phyloP scores from a whole-genome alignment of 2,113 vertebrate species.

The Vulpes lagopus region DNA sequence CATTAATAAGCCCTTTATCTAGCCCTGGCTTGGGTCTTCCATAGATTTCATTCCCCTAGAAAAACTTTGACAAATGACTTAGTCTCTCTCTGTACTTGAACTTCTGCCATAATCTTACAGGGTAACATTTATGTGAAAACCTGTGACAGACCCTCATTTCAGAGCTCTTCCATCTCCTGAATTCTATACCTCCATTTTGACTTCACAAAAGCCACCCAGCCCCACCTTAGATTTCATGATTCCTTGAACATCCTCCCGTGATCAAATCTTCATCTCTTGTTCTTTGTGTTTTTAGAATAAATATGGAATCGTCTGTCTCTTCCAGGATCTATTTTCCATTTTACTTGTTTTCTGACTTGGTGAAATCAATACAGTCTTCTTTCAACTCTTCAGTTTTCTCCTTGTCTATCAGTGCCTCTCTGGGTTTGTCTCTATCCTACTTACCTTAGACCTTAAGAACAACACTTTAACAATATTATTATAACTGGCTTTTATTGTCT shows the following conservation, averaged over 20 bases:
- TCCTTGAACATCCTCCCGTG: background rate
- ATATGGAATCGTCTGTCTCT: background rate
- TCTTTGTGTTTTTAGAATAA: background rate
- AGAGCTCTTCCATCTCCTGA: background rate
- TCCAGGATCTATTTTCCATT: background rate
- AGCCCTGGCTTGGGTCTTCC: background rate
- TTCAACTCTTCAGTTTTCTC: background rate
- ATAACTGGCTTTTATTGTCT: background rate
- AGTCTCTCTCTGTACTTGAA: background rate
- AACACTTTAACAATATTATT: background rate
- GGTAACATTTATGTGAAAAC: background rate
- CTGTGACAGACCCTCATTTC: background rate
- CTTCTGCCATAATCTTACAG: background rate
- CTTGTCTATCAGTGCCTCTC: background rate
- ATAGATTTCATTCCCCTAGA: background rate
- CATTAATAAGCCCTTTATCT: background rate
- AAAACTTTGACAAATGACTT: background rate
- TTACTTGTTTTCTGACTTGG: background rate
- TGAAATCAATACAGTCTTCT: background rate
- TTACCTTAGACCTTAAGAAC: background rate
- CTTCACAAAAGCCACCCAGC: background rate
- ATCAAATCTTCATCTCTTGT: background rate
- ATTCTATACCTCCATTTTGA: background rate
- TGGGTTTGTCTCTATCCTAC: background rate
- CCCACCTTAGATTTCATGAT: background rate